A percentile compares a stretch with the other conserved stretches of the same genome.
phyloP scores from a whole-genome alignment of 1,140 invertebrate genomes.

The Ctenoplectra terminalis region DNA sequence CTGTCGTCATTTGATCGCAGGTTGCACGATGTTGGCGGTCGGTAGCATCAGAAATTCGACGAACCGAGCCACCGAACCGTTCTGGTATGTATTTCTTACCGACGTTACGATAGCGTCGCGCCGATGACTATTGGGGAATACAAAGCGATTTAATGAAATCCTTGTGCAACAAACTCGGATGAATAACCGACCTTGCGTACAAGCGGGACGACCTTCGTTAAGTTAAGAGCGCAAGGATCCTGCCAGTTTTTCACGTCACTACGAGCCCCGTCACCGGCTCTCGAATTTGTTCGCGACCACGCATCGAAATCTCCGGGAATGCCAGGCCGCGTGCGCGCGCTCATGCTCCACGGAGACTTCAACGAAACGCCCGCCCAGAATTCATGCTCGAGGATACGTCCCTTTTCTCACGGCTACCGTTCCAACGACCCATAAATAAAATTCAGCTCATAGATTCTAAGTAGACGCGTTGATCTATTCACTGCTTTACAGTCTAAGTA shows the following conservation, averaged over 20 bases:
- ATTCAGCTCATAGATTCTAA: neutral
- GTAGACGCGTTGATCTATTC: too few relatives aligned
- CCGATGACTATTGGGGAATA: slow-evolving; percentile 58
- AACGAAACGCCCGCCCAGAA: neutral
- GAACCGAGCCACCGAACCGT: slow-evolving; percentile 5
- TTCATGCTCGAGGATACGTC: neutral
- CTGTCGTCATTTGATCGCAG: too few relatives aligned
- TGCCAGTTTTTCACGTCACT: slow-evolving; percentile 59
- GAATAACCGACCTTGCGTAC: slow-evolving; percentile 69
- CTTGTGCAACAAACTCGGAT: slow-evolving; percentile 66
- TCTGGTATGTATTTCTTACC: slow-evolving; percentile 24
- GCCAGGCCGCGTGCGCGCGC: neutral
- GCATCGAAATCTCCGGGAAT: slow-evolving; percentile 31
- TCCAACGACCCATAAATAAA: neutral
- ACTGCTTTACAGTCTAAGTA: too few relatives aligned
- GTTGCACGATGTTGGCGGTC: neutral
- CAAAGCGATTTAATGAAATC: slow-evolving; percentile 67
- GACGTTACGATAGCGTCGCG: slow-evolving; percentile 44
- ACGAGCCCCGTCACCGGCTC: slow-evolving; percentile 14
- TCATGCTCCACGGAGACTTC: neutral
- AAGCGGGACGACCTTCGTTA: slow-evolving; percentile 61
- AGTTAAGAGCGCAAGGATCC: slow-evolving; percentile 57
- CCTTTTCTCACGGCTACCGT: neutral
- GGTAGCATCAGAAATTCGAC: neutral
- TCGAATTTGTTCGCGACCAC: slow-evolving; percentile 48